Base-by-base conservation (phyloP, 2,797 vertebrate species). In the Poecilia wingei region DNA sequence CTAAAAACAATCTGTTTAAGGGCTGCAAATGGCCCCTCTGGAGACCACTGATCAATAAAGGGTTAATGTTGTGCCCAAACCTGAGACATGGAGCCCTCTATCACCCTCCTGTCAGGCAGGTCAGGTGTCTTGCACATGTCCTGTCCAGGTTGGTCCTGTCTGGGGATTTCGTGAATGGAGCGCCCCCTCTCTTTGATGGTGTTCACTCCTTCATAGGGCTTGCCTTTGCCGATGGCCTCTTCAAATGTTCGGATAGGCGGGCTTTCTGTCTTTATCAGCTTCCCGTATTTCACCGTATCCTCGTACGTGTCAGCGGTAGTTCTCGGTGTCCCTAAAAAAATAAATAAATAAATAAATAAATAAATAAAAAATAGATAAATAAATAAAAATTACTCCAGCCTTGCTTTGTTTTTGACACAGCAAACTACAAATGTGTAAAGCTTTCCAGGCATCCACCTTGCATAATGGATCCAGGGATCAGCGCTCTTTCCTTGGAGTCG, bases 171-270 rank as follows among this genome's bases (percentile, higher is more conserved):
- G 0, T 99, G 98, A 92, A 99, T 98, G 69, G 98, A 99, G 64
- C 98, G 97, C 3, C 98, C 98, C 96, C 97, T 97, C 89, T 99
- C 98, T 92, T 99, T 99, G 84, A 99, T 99, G 71, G 98, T 99
- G 88, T 98, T 99, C 68, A 98, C 97, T 3, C 97, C 97, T 66
- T 99, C 98, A 0, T 99, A 99, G 0, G 98, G 98, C 77, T 99
- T 99, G 74, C 98, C 98, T 93, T 99, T 99, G 59, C 95, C 96
- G 81, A 99, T 99, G 80, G 97, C 97, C 28, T 98, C 98, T 91
- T 99, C 98, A 22, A 97, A 99, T 0, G 97, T 96, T 79, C 97
- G 96, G 69, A 97, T 97, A 0, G 98, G 98, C 64, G 98, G 97
- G 72, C 98, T 99, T 92, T 99, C 98, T 59, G 96, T 95, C 91